Evolutionary conservation across 2,797 vertebrate genomes (phyloP).

Genomic region (Smutsia temminckii): DNA sequence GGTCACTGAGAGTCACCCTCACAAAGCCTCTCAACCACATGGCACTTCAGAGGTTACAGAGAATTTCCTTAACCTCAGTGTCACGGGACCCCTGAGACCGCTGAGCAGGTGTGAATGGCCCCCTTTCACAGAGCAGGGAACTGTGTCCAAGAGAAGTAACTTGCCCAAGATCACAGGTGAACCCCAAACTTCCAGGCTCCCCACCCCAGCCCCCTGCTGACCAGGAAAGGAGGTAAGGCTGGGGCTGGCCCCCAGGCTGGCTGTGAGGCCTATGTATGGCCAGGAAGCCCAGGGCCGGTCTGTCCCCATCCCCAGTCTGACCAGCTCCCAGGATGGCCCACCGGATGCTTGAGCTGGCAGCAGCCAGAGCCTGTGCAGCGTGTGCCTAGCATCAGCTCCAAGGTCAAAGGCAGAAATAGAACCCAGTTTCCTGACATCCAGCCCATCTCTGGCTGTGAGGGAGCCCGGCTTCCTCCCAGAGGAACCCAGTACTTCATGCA

Average conservation of each 20-base stretch:
- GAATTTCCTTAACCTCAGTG: neutral
- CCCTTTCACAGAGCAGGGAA: neutral
- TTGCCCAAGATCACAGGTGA: neutral
- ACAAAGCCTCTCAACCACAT: neutral
- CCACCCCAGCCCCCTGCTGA: neutral
- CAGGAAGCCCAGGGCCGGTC: neutral
- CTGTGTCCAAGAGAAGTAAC: neutral
- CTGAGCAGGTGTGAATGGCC: neutral
- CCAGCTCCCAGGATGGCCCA: neutral
- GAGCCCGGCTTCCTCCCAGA: conserved; percentile 74
- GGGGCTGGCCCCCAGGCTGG: neutral
- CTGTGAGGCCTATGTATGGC: neutral
- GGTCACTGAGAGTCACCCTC: neutral
- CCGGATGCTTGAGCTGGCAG: neutral
- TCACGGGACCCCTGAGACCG: neutral
- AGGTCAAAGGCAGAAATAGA: conserved; percentile 75
- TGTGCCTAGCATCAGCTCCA: neutral
- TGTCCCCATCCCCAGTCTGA: neutral
- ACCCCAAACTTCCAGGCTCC: neutral
- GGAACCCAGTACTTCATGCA: conserved; percentile 53
- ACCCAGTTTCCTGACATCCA: conserved; percentile 70
- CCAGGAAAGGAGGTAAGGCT: neutral
- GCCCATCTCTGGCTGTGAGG: conserved; percentile 10
- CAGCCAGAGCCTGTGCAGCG: neutral
- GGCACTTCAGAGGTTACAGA: neutral